Percentiles rank a stretch among this genome's conserved stretches.
Evolutionary conservation across 2,888 invertebrate genomes (phyloP).

Genomic region (Lypha dubia): DNA sequence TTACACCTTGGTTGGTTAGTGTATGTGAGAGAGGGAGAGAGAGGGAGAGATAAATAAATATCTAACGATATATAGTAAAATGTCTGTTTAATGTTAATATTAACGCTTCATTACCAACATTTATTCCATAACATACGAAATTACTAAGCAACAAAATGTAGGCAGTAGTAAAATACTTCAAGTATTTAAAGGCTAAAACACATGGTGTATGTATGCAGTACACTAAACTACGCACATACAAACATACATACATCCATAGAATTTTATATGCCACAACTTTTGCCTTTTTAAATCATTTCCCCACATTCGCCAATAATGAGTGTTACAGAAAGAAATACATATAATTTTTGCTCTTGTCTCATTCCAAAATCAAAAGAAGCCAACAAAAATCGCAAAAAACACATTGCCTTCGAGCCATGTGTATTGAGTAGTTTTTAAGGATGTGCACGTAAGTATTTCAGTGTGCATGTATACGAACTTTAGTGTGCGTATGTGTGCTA

Average conservation of each 20-base stretch:
- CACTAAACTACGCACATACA: too few species aligned
- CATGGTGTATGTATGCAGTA: background rate
- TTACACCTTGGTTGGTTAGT: background rate
- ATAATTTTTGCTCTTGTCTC: slow-evolving; percentile 13
- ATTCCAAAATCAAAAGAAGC: slow-evolving; percentile 32
- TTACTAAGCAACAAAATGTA: slow-evolving; percentile 33
- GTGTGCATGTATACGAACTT: slow-evolving; percentile 3
- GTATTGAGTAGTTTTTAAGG: slow-evolving; percentile 11
- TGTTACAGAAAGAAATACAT: background rate
- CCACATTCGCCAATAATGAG: slow-evolving; percentile 43
- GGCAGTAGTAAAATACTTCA: slow-evolving; percentile 16
- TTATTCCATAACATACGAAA: slow-evolving; percentile 58
- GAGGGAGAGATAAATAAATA: slow-evolving; percentile 28
- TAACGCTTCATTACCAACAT: slow-evolving; percentile 69
- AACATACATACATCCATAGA: background rate
- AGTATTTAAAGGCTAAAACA: slow-evolving; percentile 1
- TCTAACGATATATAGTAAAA: slow-evolving; percentile 48
- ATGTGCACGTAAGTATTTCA: slow-evolving; percentile 12
- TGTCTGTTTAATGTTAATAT: slow-evolving; percentile 68
- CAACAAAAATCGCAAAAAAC: too few species aligned
- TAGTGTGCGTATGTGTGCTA: slow-evolving; percentile 28
- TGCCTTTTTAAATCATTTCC: slow-evolving; percentile 59
- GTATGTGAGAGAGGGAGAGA: background rate
- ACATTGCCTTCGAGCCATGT: slow-evolving; percentile 66
- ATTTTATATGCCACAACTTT: slow-evolving; percentile 20